These are phyloP conservation scores for Meriones unguiculatus DNA, from an alignment of 2,113 vertebrate genomes.

Conservation along the genomic window DNA sequence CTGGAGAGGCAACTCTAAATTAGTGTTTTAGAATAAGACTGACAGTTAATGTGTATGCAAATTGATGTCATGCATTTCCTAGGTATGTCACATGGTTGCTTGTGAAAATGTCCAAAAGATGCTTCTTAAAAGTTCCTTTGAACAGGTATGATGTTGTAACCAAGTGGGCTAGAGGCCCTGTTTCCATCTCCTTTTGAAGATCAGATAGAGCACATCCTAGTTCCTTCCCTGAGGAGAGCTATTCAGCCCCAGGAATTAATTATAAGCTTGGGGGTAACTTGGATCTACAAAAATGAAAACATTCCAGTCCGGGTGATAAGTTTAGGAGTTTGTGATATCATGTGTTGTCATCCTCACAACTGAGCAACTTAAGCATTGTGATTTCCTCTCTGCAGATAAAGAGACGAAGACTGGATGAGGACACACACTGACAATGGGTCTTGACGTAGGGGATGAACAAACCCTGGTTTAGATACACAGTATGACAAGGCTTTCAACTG, in stretches of 20 bases:
- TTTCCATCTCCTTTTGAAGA: background rate
- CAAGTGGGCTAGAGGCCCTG: background rate
- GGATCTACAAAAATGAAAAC: background rate
- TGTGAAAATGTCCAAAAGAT: background rate
- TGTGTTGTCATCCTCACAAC: background rate
- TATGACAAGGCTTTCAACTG: background rate
- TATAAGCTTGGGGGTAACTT: background rate
- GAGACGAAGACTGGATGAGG: background rate
- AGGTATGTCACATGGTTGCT: background rate
- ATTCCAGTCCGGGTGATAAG: background rate
- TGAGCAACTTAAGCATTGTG: background rate
- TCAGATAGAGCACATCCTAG: background rate
- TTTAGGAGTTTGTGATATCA: background rate
- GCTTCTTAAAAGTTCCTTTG: background rate
- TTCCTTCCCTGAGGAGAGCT: background rate
- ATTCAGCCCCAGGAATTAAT: background rate
- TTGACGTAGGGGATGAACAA: background rate
- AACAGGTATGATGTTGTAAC: background rate
- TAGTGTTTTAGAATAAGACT: conserved; percentile 48
- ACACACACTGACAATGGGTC: background rate
- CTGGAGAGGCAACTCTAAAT: conserved; percentile 50
- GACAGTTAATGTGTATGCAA: conserved; percentile 63
- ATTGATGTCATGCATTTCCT: background rate
- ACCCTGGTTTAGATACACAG: background rate
- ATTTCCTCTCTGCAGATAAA: background rate